A percentile compares a stretch with the other conserved stretches of the same genome.
These are phyloP conservation scores for Pogonomyrmex barbatus DNA, from an alignment of 1,140 invertebrate genomes.

Conservation along the genomic window DNA sequence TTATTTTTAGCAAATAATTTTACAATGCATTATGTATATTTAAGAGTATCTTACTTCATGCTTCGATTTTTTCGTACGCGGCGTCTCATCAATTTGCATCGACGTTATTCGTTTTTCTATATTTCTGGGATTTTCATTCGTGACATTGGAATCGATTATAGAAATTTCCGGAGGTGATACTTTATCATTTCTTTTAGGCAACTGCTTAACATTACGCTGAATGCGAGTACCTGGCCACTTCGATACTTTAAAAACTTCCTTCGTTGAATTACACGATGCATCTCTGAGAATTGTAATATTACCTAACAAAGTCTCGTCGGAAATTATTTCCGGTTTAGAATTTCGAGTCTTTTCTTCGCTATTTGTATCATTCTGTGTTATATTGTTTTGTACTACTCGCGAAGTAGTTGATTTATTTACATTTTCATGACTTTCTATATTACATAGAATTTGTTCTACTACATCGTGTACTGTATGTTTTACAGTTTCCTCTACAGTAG, in stretches of 20 bases:
- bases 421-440: not conserved
- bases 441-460: constrained; percentile 46
- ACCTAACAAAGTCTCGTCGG: constrained; percentile 80
- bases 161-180: constrained; percentile 47
- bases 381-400: constrained; percentile 4
- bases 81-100: constrained; percentile 2
- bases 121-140: constrained; percentile 38
- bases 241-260: constrained; percentile 16
- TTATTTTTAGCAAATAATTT: constrained; percentile 33
- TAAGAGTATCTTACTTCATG: constrained; percentile 77
- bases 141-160: constrained; percentile 51
- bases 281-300: constrained; percentile 78
- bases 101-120: constrained; percentile 65
- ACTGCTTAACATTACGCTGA: constrained; percentile 82
- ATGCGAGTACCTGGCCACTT: constrained; percentile 82
- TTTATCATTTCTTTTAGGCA: constrained; percentile 82
- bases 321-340: constrained; percentile 80
- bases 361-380: constrained; percentile 34
- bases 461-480: constrained; percentile 41
- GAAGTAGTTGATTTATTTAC: not conserved
- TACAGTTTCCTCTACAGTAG: not conserved
- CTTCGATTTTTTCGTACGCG: constrained; percentile 75
- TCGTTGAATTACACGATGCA: constrained; percentile 12
- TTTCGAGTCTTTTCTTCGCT: constrained; percentile 69
- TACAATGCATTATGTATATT: constrained; percentile 26